Base-by-base conservation (phyloP, 2,113 vertebrate species). In the Condylura cristata region DNA sequence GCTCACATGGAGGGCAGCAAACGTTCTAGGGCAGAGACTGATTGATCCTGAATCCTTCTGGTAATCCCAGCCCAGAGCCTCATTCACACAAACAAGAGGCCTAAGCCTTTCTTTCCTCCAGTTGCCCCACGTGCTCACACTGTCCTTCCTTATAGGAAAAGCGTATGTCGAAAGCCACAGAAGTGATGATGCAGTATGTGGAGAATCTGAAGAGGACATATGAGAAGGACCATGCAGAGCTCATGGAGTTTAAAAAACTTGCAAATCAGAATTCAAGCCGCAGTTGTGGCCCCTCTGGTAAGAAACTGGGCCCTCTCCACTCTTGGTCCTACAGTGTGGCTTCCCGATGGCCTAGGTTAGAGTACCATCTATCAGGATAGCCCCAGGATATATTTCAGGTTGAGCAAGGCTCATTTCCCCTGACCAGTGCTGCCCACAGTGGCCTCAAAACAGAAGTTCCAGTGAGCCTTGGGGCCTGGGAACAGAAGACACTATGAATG, bases 111-210 rank as follows among this genome's bases (percentile, higher is more conserved):
- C 16, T 70, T 89, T 90, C 20, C 16, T 70, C 56, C 81, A 79
- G 14, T 14, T 53, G 28, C 20, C 44, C n/a, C 3, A 1, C 6
- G n/a, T 6, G 24, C 53, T 78, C n/a, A 56, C 0, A 0, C 24
- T 41, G 7, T 93, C 37, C 78, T 61, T 96, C 91, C 87, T 89
- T 90, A 81, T 96, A 99, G 99, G 99, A 99, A 97, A 99, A 99
- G 96, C 99, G 99, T 30, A 99, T 99, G 99, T 99, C 99, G 84
- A 99, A 99, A 96, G 99, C 99, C 75, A 99, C 99, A 0, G 99
- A 99, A 97, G 99, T 99, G 75, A 99, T 99, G 99, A 99, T 99
- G 99, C 99, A 99, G 94, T 99, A 99, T 61, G 99, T 99, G 93
- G 99, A 99, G 97, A 99, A 99, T 95, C 97, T 99, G 95, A 99